Conservation (phyloP, 2,797 vertebrate species). For the Lepidocolaptes lacrymiger region DNA sequence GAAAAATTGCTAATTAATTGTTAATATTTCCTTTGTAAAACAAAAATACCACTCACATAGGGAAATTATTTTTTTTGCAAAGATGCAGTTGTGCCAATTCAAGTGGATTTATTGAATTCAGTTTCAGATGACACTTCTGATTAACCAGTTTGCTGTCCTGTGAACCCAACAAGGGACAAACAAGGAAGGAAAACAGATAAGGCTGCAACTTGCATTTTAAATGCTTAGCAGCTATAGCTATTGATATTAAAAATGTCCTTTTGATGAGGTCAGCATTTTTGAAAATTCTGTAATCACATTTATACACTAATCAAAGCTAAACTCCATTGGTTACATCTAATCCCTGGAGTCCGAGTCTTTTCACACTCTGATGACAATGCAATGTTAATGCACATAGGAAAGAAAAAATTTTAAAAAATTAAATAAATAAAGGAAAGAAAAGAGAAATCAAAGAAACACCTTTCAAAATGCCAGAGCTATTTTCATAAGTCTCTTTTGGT, state of each 20-base stretch:
- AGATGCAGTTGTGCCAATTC: not conserved
- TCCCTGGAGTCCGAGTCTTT: not conserved
- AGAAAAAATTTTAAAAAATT: not conserved
- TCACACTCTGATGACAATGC: not conserved
- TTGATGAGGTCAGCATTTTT: not conserved
- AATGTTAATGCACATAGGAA: not conserved
- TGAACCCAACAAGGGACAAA: not conserved
- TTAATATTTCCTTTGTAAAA: not conserved
- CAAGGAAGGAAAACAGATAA: not conserved
- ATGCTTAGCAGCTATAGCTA: not conserved
- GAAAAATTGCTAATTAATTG: not conserved
- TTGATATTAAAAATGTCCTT: not conserved
- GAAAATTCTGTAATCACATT: not conserved
- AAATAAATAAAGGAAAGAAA: not conserved
- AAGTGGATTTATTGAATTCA: not conserved
- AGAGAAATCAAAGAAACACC: not conserved
- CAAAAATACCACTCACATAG: not conserved
- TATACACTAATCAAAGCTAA: not conserved
- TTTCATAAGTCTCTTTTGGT: not conserved
- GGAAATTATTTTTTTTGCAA: not conserved
- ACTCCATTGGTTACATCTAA: not conserved
- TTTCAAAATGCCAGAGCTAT: not conserved
- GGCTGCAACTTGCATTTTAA: not conserved
- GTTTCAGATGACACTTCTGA: not conserved
- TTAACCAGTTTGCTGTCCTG: not conserved